Evolutionary conservation across 2,888 invertebrate species (phyloP).

Genomic region (Exephanes ischioxanthus): DNA sequence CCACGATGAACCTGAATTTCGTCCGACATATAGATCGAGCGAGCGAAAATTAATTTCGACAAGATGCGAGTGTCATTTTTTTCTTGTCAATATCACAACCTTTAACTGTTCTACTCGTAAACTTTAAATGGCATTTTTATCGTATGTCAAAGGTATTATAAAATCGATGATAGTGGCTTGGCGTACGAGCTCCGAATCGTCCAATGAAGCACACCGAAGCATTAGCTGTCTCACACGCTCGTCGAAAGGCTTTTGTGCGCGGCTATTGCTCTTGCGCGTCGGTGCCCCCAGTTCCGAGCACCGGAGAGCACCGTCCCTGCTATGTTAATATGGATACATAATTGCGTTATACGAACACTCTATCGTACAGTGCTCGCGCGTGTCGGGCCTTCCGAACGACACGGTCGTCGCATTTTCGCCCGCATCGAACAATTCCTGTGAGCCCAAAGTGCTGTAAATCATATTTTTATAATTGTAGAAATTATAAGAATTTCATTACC

Average conservation of each 20-base stretch:
- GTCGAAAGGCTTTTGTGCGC: background rate
- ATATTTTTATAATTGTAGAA: background rate
- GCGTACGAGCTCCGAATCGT: slow-evolving; percentile 18
- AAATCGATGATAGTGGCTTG: slow-evolving; percentile 29
- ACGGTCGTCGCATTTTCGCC: background rate
- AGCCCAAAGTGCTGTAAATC: slow-evolving; percentile 23
- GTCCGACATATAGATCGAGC: background rate
- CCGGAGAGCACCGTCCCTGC: slow-evolving; percentile 72
- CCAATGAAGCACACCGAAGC: slow-evolving; percentile 8
- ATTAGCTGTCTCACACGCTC: background rate
- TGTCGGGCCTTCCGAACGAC: background rate
- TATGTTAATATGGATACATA: slow-evolving; percentile 77
- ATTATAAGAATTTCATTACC: slow-evolving; percentile 33
- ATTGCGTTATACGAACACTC: slow-evolving; percentile 72
- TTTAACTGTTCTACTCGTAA: background rate
- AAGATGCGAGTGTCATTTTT: background rate
- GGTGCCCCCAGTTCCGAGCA: background rate
- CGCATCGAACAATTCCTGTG: slow-evolving; percentile 5
- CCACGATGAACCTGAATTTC: slow-evolving; percentile 62
- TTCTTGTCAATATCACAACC: background rate
- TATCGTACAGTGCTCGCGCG: background rate
- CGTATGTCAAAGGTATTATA: background rate
- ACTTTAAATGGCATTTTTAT: background rate
- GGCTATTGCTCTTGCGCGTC: slow-evolving; percentile 39
- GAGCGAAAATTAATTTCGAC: slow-evolving; percentile 10